Conservation (phyloP, 2,888 invertebrate species). For the Apodemia zela region DNA sequence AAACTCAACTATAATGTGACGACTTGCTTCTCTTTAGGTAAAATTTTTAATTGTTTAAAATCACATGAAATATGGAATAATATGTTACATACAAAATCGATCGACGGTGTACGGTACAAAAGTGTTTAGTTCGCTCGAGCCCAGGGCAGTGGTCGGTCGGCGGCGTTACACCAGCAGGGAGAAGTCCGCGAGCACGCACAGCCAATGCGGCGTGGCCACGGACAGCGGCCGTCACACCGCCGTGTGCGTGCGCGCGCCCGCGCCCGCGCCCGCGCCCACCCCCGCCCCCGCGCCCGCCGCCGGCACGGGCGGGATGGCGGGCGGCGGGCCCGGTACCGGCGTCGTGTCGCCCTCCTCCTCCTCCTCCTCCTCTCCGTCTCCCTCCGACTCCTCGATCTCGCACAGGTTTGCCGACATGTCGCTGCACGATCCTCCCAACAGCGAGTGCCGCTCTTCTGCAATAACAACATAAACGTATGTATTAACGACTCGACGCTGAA, state of each 20-base stretch:
- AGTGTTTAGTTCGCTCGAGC: not conserved
- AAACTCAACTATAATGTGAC: too few relatives aligned
- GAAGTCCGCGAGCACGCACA: slow-evolving; percentile 1
- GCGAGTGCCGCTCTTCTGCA: slow-evolving; percentile 86
- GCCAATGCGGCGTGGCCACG: not conserved
- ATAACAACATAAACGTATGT: slow-evolving; percentile 9
- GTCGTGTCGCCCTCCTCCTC: slow-evolving; percentile 38
- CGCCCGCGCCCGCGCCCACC: slow-evolving; percentile 30
- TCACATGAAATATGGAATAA: not conserved
- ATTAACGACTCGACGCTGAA: too few relatives aligned
- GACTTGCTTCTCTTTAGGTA: too few relatives aligned
- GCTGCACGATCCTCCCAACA: slow-evolving; percentile 89
- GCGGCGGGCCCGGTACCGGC: slow-evolving; percentile 53
- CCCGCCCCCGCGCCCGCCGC: slow-evolving; percentile 25
- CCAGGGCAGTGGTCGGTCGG: not conserved
- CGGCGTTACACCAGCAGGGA: not conserved
- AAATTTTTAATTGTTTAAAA: not conserved
- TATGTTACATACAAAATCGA: not conserved
- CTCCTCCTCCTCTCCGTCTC: slow-evolving; percentile 65
- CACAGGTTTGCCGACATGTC: slow-evolving; percentile 93
- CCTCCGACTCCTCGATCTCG: slow-evolving; percentile 95
- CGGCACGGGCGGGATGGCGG: slow-evolving; percentile 30
- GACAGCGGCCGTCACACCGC: slow-evolving; percentile 25
- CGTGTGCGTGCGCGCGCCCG: slow-evolving; percentile 9
- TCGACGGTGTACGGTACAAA: not conserved